phyloP scores from a whole-genome alignment of 2,113 vertebrate genomes.

The Gasterosteus aculeatus region DNA sequence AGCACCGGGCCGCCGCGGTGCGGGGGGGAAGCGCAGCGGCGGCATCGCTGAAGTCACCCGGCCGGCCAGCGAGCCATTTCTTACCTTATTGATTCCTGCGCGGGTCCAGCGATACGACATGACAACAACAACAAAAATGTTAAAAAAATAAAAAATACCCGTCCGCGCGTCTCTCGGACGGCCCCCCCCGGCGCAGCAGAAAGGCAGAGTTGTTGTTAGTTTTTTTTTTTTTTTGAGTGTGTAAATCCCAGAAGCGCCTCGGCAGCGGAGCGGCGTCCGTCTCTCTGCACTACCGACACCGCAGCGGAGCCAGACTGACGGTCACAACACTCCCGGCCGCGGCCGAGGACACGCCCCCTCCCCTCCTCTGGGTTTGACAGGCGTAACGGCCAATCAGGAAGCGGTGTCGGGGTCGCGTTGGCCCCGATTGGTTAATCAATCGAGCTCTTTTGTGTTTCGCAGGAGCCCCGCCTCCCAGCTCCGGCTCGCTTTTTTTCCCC shows the following conservation, averaged over 20 bases:
- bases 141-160: background rate
- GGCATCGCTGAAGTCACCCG: slow-evolving; percentile 20
- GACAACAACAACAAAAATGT: background rate
- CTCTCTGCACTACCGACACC: slow-evolving; percentile 53
- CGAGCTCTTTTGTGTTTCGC: background rate
- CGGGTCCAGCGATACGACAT: background rate
- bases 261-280: slow-evolving; percentile 35
- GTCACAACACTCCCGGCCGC: slow-evolving; percentile 61
- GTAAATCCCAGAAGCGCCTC: slow-evolving; percentile 67
- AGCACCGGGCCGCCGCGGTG: slow-evolving; percentile 29
- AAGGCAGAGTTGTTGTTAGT: slow-evolving; percentile 27
- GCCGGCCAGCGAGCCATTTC: slow-evolving; percentile 29
- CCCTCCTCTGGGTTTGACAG: slow-evolving; percentile 23
- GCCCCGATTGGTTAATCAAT: slow-evolving; percentile 44
- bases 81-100: slow-evolving; percentile 52
- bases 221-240: slow-evolving; percentile 54
- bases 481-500: slow-evolving; percentile 57
- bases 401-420: fast-evolving
- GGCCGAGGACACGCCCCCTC: slow-evolving; percentile 59
- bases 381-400: slow-evolving; percentile 57
- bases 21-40: slow-evolving; percentile 40
- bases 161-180: slow-evolving; percentile 1
- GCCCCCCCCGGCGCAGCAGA: background rate
- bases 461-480: slow-evolving; percentile 17
- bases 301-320: slow-evolving; percentile 62